phyloP scores from a whole-genome alignment of 2,113 vertebrate genomes.

The Mandrillus leucophaeus region DNA sequence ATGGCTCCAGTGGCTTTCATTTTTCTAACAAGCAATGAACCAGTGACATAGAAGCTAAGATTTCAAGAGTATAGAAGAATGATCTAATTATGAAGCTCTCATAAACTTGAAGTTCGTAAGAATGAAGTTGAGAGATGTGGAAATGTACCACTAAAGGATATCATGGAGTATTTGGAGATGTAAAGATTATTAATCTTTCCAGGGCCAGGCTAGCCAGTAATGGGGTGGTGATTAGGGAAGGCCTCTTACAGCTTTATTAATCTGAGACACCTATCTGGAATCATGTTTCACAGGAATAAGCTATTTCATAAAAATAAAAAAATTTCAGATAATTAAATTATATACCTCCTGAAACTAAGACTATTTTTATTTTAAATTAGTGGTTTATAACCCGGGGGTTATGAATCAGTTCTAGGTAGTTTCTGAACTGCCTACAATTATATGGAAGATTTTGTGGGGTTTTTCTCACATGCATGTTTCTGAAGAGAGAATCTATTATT shows the following conservation, averaged over 20 bases:
- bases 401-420: background rate
- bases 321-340: slow-evolving; percentile 35
- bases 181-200: background rate
- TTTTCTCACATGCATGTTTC: background rate
- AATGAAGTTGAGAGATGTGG: background rate
- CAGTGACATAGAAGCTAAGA: background rate
- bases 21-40: slow-evolving; percentile 19
- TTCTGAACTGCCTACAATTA: slow-evolving; percentile 10
- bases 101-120: slow-evolving; percentile 29
- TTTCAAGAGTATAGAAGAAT: background rate
- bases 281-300: slow-evolving; percentile 28
- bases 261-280: slow-evolving; percentile 12
- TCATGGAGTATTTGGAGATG: background rate
- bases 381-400: background rate
- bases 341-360: background rate
- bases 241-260: background rate
- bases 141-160: background rate
- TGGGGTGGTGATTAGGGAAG: background rate
- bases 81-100: slow-evolving; percentile 24
- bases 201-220: background rate
- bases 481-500: background rate
- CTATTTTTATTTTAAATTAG: slow-evolving; percentile 16
- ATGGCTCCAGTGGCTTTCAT: background rate
- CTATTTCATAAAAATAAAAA: background rate
- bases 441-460: background rate